Evolutionary conservation across 1,140 invertebrate species (phyloP).

Genomic region (Micrasema longulum): DNA sequence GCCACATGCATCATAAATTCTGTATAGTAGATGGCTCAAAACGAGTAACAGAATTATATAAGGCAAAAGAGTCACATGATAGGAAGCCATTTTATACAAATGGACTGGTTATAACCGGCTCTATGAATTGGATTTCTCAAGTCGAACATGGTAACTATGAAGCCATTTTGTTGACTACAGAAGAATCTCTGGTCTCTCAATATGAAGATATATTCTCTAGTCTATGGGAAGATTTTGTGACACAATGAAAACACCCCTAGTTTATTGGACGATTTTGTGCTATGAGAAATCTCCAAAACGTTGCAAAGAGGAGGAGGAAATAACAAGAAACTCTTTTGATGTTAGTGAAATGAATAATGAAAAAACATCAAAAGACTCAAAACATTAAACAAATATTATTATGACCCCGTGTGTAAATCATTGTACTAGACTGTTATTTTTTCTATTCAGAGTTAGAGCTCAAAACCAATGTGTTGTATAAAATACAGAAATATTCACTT

Average conservation of each 20-base stretch:
- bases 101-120: constrained; percentile 7
- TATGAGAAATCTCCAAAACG: neutral
- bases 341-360: neutral
- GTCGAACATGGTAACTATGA: constrained; percentile 3
- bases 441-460: no score
- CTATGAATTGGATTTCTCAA: constrained; percentile 13
- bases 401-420: no score
- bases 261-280: no score
- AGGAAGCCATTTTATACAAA: neutral
- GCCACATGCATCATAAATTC: constrained; percentile 18
- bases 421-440: no score
- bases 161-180: neutral
- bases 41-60: neutral
- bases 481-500: no score
- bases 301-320: neutral
- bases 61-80: neutral
- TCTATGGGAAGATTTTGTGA: constrained; percentile 8
- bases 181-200: neutral
- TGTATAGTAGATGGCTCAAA: constrained; percentile 14
- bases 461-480: no score
- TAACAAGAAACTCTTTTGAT: neutral
- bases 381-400: no score
- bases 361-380: no score
- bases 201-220: constrained; percentile 1
- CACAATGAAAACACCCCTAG: no score